Conservation (phyloP, 2,797 vertebrate species). For the Semaprochilodus insignis region DNA sequence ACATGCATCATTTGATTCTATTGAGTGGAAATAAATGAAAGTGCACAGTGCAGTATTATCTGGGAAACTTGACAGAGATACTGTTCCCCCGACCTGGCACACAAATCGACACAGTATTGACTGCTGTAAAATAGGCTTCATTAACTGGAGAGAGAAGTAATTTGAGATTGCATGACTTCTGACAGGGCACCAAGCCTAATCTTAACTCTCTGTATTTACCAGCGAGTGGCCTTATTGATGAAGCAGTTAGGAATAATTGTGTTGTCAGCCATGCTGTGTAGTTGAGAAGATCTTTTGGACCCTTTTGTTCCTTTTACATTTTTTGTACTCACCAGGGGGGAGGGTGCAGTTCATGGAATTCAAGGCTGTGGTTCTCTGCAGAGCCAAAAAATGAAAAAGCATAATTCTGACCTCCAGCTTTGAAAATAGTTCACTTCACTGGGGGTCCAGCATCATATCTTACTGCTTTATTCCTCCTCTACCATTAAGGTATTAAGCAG, state of each 20-base stretch:
- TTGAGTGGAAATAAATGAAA: constrained; percentile 46
- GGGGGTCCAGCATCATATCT: background rate
- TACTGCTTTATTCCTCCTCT: background rate
- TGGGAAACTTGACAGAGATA: constrained; percentile 30
- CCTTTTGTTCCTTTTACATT: constrained; percentile 2
- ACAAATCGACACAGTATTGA: constrained; percentile 39
- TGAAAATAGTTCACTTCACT: background rate
- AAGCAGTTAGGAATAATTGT: constrained; percentile 35
- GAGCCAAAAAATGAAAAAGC: background rate
- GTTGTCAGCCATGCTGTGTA: constrained; percentile 35
- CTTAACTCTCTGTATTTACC: constrained; percentile 39
- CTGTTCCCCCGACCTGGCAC: constrained; percentile 25
- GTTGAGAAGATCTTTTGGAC: constrained; percentile 20
- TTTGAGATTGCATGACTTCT: constrained; percentile 42
- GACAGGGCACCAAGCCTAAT: constrained; percentile 26
- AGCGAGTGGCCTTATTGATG: constrained; percentile 35
- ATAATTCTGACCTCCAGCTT: background rate
- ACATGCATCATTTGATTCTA: constrained; percentile 17
- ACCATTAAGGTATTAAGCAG: background rate
- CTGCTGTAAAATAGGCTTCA: constrained; percentile 25
- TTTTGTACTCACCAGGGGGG: constrained; percentile 3
- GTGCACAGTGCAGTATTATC: constrained; percentile 23
- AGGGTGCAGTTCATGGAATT: background rate
- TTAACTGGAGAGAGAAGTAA: constrained; percentile 27
- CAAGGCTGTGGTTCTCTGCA: background rate